phyloP scores from a whole-genome alignment of 2,113 vertebrate genomes.

The Boulengeromyrus knoepffleri region DNA sequence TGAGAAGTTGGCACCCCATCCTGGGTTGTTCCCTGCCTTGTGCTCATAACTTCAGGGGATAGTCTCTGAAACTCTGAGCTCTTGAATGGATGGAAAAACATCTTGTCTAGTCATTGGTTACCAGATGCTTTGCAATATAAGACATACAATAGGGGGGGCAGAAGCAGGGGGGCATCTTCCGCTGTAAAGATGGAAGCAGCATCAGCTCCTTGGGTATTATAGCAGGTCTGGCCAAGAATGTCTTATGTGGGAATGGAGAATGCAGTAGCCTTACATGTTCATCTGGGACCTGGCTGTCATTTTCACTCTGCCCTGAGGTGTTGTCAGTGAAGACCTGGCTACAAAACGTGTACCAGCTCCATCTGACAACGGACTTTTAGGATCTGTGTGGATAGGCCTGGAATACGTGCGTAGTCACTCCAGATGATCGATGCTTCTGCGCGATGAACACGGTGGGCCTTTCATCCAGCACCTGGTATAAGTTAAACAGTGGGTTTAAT shows the following conservation, averaged over 20 bases:
- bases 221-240: neutral
- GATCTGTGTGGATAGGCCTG: neutral
- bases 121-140: neutral
- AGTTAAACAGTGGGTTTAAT: neutral
- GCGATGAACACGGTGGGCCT: neutral
- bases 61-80: neutral
- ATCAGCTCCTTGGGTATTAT: neutral
- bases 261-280: neutral
- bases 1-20: neutral
- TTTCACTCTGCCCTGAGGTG: neutral
- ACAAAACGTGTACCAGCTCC: neutral
- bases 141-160: neutral
- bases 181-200: neutral
- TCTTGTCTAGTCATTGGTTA: neutral
- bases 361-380: neutral
- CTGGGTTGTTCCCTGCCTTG: neutral
- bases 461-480: neutral
- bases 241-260: neutral
- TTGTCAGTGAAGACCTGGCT: neutral
- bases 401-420: neutral
- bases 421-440: neutral
- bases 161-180: neutral
- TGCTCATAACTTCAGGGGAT: neutral
- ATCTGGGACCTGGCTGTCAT: neutral
- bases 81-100: neutral